phyloP scores from a whole-genome alignment of 23 tunicate genomes.

The Diplosoma virens region DNA sequence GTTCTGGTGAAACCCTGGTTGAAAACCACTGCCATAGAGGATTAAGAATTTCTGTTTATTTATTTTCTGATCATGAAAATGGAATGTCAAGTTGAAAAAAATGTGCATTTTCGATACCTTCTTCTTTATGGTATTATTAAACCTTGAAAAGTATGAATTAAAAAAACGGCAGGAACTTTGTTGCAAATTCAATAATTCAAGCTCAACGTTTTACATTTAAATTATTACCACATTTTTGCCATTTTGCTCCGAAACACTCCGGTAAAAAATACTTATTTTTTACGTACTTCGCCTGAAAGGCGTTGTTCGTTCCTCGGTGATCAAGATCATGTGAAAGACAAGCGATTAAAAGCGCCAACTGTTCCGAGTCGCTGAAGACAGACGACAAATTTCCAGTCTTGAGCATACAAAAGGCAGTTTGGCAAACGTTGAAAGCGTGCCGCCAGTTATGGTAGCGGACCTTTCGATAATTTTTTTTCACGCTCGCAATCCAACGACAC shows the following conservation, averaged over 20 bases:
- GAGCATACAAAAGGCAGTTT: slow-evolving; percentile 85
- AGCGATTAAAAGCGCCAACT: slow-evolving; percentile 66
- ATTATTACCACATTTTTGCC: no score
- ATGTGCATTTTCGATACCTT: no score
- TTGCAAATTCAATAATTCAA: no score
- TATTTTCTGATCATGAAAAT: no score
- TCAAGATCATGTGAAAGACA: slow-evolving; percentile 94
- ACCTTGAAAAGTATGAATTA: no score
- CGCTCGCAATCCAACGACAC: slow-evolving; percentile 89
- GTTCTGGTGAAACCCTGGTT: no score
- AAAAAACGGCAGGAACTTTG: no score
- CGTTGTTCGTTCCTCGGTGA: slow-evolving; percentile 91
- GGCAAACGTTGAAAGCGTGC: slow-evolving; percentile 97
- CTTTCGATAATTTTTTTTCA: slow-evolving; percentile 77
- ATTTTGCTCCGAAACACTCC: not conserved
- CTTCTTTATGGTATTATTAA: no score
- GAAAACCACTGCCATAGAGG: no score
- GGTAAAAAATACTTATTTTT: not conserved
- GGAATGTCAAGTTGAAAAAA: no score
- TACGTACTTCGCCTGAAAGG: slow-evolving; percentile 89
- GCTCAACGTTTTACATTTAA: no score
- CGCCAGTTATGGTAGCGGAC: slow-evolving; percentile 95
- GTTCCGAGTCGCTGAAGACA: slow-evolving; percentile 59
- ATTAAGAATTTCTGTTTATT: no score
- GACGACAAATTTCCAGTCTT: slow-evolving; percentile 55